Evolutionary conservation across 2,888 invertebrate species (phyloP), one percentile per base, ranked within the genome.

Genomic region (Hoplodrina ambigua): DNA sequence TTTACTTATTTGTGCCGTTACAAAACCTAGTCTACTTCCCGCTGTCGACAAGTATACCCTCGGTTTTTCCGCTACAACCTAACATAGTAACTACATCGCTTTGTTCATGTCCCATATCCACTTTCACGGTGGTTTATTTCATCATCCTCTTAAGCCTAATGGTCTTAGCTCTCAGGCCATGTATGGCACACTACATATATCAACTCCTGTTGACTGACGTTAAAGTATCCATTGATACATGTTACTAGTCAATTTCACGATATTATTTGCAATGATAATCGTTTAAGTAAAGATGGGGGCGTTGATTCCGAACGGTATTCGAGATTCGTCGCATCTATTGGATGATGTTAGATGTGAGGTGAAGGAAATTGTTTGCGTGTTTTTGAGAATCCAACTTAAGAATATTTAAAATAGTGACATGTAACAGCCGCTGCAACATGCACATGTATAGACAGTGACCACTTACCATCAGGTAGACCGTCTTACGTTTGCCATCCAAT

Each of bases 241-340:
- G 17, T 37, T 25, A 25, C 58, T 13, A 56, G 25, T 49, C 41
- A 61, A 76, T 76, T 76, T 76, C 76, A 75, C 72, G 55, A 68
- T 20, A 17, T 46, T 41, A 41, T 41, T n/a, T 41, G 2, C 7
- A 37, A 37, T 52, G 37, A 73, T 30, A 20, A 44, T 67, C 30
- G 52, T 53, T 5, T 17, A 15, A 30, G 13, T n/a, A 33, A 10
- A 1, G 11, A 44, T 17, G 25, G 25, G 6, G 11, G 44, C 13
- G 0, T 15, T 37, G 17, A n/a, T 67, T n/a, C 10, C 0, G 10
- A n/a, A 15, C 13, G 25, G 10, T n/a, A 15, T 52, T 25, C 4
- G 19, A 52, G 50, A 52, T 49, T 1, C 20, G 13, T 6, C 19
- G 19, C 6, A 30, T 15, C 19, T 15, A 7, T 50, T 15, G 5